Evolutionary conservation across 2,113 vertebrate species (phyloP).

Genomic region (Brachyhypopomus occidentalis): DNA sequence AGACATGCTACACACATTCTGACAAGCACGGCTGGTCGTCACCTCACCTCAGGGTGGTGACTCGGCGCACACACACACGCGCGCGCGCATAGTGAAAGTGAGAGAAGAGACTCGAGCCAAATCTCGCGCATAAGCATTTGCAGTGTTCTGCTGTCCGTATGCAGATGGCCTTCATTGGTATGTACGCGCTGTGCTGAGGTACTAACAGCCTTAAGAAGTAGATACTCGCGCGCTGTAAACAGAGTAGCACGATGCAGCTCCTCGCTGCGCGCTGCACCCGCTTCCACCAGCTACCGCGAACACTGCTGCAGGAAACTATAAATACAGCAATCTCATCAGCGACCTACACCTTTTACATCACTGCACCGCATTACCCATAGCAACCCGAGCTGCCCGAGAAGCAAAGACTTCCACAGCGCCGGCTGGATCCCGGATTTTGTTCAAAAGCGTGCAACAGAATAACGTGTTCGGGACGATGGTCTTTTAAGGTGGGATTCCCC

Average conservation of each 20-base stretch:
- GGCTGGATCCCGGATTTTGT: background rate
- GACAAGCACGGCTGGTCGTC: background rate
- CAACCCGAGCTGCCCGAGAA: background rate
- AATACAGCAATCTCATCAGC: slow-evolving; percentile 4
- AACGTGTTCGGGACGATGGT: too few species aligned
- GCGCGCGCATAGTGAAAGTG: background rate
- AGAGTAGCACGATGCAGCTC: background rate
- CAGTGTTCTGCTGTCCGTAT: background rate
- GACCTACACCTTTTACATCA: background rate
- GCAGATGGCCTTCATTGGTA: slow-evolving; percentile 6
- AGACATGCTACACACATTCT: slow-evolving; percentile 22
- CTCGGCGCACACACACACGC: slow-evolving; percentile 4
- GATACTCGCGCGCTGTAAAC: background rate
- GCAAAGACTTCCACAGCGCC: background rate
- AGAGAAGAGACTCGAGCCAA: background rate
- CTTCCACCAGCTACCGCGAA: background rate
- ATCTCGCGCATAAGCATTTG: background rate
- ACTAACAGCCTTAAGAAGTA: background rate
- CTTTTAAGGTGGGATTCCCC: background rate
- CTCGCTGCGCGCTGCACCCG: background rate
- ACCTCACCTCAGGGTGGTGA: background rate
- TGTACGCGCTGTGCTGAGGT: background rate
- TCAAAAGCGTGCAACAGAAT: background rate
- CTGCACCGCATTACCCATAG: background rate
- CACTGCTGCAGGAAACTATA: background rate